Evolutionary conservation across 2,888 invertebrate genomes (phyloP), one percentile per base, ranked within the genome.

Genomic region (Epirrhoe alternata): DNA sequence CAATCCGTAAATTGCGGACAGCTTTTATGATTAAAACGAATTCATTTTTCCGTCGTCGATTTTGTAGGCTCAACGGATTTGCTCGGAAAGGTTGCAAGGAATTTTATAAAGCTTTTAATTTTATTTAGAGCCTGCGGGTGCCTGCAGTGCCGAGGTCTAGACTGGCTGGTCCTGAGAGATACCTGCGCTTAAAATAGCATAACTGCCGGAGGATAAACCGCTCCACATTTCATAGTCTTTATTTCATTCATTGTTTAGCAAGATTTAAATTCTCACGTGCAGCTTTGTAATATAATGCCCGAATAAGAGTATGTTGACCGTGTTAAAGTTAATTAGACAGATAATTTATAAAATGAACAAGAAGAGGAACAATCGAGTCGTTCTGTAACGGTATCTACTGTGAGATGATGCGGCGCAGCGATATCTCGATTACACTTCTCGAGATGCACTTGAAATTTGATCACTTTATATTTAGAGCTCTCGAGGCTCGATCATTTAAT

Each of bases 241-340:
- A 57, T 57, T 66, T 71, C 69, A 66, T 75, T 74, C 68, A 75
- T 74, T 77, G 76, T 76, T 77, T 75, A 71, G 70, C 61, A 70
- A 62, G 59, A 71, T 67, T 74, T 74, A 71, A 69, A 69, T 74
- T 75, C 77, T 76, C 77, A 78, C 75, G 74, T 70, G 71, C 72
- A 72, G 69, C 60, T 64, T 74, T 70, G 73, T 77, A 71, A 78
- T 70, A 76, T 74, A 75, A 79, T 69, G 70, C 72, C 52, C 70
- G 77, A 80, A 77, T 76, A 78, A 73, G 76, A 77, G 75, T 75
- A 79, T 49, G 76, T 77, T 83, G 82, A 79, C 80, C 86, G 84
- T 85, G 85, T 84, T 86, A 86, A 79, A 80, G 78, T 82, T 87
- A 87, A 87, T 86, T 82, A 83, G 75, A 80, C 82, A 78, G 83